Base-by-base conservation (phyloP, 2,797 vertebrate species). In the Sebastes steindachneri region DNA sequence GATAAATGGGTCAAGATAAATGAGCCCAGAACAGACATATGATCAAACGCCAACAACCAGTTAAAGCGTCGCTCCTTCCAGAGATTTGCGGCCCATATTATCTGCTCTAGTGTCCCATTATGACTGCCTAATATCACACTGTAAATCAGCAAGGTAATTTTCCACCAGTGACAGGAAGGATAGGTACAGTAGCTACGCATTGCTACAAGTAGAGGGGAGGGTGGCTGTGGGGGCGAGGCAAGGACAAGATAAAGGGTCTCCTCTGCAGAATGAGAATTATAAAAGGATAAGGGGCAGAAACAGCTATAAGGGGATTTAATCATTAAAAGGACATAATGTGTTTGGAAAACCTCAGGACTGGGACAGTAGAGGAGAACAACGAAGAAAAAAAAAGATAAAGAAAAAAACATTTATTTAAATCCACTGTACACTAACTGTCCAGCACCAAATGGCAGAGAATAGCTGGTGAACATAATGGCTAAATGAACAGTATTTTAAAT, bases 81-180 rank as follows among this genome's bases (percentile, higher is more conserved):
- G 48, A 89, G 93, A 94, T 94, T 95, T 94, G 92, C 90, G 83
- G 86, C 74, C 79, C 75, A 86, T 92, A 93, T 93, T 92, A 95
- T 90, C 84, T 82, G 85, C 83, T 89, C 90, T 93, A 92, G 84
- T 88, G 85, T 87, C 63, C 88, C 88, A 93, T 95, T 93, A 93
- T 92, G 89, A 87, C 77, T 72, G 67, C 73, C 81, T 95, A 94
- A 93, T 90, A 92, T 91, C 90, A 90, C 83, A 85, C 75, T 73
- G 90, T 95, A 95, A 95, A 95, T 94, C 94, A 92, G 84, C 14
- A 19, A 51, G 79, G 86, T 89, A 82, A 94, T 94, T 92, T 89
- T 93, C 87, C 86, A 73, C 69, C 79, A 87, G 65, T 78, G 82
- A 90, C 84, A 88, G 89, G 86, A 88, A 88, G 86, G 89, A 88